Evolutionary conservation across 2,888 invertebrate species (phyloP).

Genomic region (Eumerus sabulonum): DNA sequence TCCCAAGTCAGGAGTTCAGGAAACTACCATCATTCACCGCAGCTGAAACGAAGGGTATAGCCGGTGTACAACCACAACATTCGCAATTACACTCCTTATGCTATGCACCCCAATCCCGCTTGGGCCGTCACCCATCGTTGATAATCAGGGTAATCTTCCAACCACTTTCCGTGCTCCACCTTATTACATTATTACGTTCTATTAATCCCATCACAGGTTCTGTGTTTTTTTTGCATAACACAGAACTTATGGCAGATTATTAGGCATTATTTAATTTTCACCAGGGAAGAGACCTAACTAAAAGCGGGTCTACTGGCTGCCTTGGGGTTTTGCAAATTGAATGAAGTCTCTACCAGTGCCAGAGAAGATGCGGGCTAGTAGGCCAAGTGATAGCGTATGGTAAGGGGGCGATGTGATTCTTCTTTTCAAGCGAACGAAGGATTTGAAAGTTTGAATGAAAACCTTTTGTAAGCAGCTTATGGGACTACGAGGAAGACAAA

Average conservation of each 20-base stretch:
- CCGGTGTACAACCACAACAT: constrained; percentile 40
- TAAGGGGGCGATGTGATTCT: not conserved
- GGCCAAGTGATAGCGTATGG: not conserved
- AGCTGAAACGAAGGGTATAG: constrained; percentile 25
- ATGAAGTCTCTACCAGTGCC: constrained; percentile 14
- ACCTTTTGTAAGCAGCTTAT: constrained; percentile 64
- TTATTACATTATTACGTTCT: constrained; percentile 57
- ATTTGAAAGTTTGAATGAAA: constrained; percentile 58
- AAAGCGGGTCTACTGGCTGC: constrained; percentile 27
- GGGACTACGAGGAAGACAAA: constrained; percentile 49
- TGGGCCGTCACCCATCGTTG: constrained; percentile 10
- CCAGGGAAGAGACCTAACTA: not conserved
- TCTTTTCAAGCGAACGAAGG: constrained; percentile 43
- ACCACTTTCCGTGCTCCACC: constrained; percentile 10
- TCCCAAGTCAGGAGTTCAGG: constrained; percentile 58
- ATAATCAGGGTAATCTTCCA: constrained; percentile 57
- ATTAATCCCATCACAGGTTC: constrained; percentile 57
- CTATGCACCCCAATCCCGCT: constrained; percentile 1
- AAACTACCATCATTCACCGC: constrained; percentile 58
- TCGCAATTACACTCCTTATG: constrained; percentile 23
- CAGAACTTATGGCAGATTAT: constrained; percentile 52
- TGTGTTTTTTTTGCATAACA: constrained; percentile 16
- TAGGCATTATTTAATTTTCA: constrained; percentile 63
- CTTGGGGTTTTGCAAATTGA: constrained; percentile 35
- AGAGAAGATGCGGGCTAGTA: constrained; percentile 35